Base-by-base conservation (phyloP, 2,113 vertebrate species). In the Spilogale gracilis region DNA sequence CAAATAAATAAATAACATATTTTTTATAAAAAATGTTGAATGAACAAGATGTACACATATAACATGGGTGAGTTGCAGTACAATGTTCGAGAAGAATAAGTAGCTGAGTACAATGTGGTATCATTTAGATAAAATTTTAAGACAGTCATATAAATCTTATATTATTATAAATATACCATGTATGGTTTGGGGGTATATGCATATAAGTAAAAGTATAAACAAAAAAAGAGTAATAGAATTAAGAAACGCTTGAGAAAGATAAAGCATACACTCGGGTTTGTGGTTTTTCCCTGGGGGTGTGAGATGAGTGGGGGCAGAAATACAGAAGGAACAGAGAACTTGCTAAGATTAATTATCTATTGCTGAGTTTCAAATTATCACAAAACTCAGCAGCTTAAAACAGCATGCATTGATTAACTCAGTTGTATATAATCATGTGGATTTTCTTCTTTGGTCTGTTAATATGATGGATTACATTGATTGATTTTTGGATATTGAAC, bases 401-500 rank as follows among this genome's bases (percentile, higher is more conserved):
- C 56, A 17, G 38, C 79, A 61, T 12, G 14, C 20, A 54, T 30
- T n/a, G 76, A 54, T 88, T 95, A 90, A 38, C 38, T 92, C 96
- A 89, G 78, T 71, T 91, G 65, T 84, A 63, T 63, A 78, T 74
- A 91, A 76, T 56, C 76, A 58, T 38, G 52, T 80, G 80, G 80
- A 58, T 96, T 92, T 94, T 94, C 61, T 89, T 58, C 89, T 94
- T 73, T 73, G 38, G 18, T 60, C 81, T 71, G 88, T 85, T 90
- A 73, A 74, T 60, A 80, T 84, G 85, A 78, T 71, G 52, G 89
- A 85, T 88, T 60, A 60, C 63, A 23, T 30, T 25, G 81, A 84
- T 76, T 91, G 73, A 80, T 43, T 95, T 94, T 81, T 93, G n/a
- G 93, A 89, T 93, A 91, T 43, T 81, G 81, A 96, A 45, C 63